These are phyloP conservation scores for Drosophila algonquin DNA, from an alignment of 2,888 invertebrate genomes.

Conservation along the genomic window DNA sequence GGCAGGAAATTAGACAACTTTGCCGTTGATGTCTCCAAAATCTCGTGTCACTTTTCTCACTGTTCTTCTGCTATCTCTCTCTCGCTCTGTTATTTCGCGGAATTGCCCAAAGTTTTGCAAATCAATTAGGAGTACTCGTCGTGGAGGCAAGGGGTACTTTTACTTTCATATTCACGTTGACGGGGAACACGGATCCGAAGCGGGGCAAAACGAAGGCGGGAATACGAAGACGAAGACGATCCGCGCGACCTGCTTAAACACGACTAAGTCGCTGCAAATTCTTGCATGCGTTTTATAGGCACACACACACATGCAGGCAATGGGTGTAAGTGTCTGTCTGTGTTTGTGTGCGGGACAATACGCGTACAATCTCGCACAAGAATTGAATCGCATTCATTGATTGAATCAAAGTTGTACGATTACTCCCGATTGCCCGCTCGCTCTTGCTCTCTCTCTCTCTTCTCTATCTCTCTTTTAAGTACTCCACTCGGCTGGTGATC, in stretches of 20 bases:
- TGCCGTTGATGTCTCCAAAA: constrained; percentile 29
- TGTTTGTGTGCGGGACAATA: constrained; percentile 1
- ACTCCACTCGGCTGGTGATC: not conserved
- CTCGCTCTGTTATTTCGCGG: constrained; percentile 16
- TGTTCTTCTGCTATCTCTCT: not conserved
- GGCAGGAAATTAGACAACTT: constrained; percentile 54
- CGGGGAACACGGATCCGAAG: constrained; percentile 9
- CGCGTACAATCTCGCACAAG: constrained; percentile 23
- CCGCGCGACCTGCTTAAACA: constrained; percentile 57
- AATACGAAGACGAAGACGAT: constrained; percentile 27
- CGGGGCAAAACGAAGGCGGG: not conserved
- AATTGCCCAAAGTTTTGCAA: constrained; percentile 10
- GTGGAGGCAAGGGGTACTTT: constrained; percentile 26
- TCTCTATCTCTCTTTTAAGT: constrained; percentile 10
- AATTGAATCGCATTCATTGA: constrained; percentile 12
- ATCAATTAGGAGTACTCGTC: constrained; percentile 29
- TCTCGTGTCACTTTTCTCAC: constrained; percentile 27
- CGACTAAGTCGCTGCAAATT: constrained; percentile 70
- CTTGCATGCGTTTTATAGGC: constrained; percentile 68
- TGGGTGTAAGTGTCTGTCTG: not conserved
- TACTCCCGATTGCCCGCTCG: constrained; percentile 7
- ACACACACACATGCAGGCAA: constrained; percentile 42
- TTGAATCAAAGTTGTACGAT: constrained; percentile 15
- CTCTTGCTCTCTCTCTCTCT: not conserved
- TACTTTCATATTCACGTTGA: constrained; percentile 37